phyloP scores from a whole-genome alignment of 2,113 vertebrate species.

The Oryzias celebensis region DNA sequence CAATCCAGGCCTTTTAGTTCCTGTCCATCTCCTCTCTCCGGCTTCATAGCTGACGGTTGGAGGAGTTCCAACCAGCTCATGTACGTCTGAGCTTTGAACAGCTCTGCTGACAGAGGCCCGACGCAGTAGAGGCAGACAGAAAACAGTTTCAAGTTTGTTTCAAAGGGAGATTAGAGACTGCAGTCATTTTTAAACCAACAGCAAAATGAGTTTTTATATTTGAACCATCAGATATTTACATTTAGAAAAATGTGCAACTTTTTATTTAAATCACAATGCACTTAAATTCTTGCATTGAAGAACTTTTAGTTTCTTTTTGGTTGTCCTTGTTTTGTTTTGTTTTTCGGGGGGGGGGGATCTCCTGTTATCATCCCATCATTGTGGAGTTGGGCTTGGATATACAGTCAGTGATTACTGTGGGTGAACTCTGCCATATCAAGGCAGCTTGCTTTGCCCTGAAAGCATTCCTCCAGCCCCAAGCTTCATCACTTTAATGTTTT shows the following conservation, averaged over 20 bases:
- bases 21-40: background rate
- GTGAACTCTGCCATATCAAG: conserved; percentile 59
- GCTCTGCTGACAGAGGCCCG: conserved; percentile 13
- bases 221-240: conserved; percentile 3
- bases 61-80: conserved; percentile 9
- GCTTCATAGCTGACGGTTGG: conserved; percentile 4
- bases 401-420: conserved; percentile 33
- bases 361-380: conserved; percentile 30
- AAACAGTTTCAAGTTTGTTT: conserved; percentile 29
- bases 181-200: conserved; percentile 25
- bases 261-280: conserved; percentile 46
- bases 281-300: conserved; percentile 40
- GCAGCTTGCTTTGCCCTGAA: conserved; percentile 35
- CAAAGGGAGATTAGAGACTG: conserved; percentile 31
- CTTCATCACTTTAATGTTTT: conserved; percentile 24
- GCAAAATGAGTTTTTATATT: conserved; percentile 14
- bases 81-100: conserved; percentile 21
- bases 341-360: conserved; percentile 19
- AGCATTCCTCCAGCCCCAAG: conserved; percentile 13
- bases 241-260: conserved; percentile 18
- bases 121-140: background rate
- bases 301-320: background rate
- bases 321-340: conserved; percentile 3
- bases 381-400: conserved; percentile 36
- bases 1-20: conserved; percentile 17